phyloP scores from a whole-genome alignment of 2,113 vertebrate genomes.

The Eulacestoma nigropectus region DNA sequence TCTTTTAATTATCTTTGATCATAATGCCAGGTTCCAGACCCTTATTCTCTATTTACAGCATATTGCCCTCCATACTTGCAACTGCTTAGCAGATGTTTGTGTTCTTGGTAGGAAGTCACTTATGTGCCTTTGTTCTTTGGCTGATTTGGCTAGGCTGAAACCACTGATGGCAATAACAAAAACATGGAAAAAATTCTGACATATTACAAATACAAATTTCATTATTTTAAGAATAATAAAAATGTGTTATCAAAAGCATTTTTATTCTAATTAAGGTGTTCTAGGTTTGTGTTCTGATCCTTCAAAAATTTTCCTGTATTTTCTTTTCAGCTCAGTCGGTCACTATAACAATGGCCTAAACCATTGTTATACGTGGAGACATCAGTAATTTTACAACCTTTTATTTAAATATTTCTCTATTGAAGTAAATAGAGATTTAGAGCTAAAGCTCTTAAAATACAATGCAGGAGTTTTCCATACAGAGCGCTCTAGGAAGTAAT shows the following conservation, averaged over 20 bases:
- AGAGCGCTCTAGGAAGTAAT: background rate
- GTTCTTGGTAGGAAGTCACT: background rate
- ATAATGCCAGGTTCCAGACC: background rate
- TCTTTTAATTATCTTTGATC: background rate
- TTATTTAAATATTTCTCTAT: background rate
- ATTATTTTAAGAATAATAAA: background rate
- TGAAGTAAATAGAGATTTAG: background rate
- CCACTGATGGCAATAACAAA: background rate
- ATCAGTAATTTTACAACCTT: background rate
- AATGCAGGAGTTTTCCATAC: rapidly evolving
- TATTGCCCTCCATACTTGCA: background rate
- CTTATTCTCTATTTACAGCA: background rate
- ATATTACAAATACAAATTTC: background rate
- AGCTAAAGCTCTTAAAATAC: background rate
- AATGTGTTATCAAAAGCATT: background rate
- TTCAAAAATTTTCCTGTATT: background rate
- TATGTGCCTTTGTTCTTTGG: background rate
- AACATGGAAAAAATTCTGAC: background rate
- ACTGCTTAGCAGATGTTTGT: background rate
- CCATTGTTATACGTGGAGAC: rapidly evolving
- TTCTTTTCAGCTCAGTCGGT: background rate
- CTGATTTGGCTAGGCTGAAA: background rate
- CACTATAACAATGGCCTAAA: background rate
- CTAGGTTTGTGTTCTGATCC: background rate
- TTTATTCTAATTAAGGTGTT: background rate